phyloP scores from a whole-genome alignment of 2,113 vertebrate species.

The Pseudolaguvia tuberculata region DNA sequence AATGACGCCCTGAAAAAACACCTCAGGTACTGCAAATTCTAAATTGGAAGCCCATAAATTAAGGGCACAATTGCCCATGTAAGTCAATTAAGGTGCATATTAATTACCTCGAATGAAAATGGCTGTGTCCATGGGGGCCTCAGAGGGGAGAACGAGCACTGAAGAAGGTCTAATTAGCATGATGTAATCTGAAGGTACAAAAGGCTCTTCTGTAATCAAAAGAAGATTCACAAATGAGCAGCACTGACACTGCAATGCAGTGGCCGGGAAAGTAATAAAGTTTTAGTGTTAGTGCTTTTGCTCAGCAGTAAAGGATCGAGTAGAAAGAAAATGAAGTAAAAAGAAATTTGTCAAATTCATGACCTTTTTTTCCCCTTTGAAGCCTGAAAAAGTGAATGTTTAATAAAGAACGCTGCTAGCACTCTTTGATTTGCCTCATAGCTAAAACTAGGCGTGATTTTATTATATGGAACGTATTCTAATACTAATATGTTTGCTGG shows the following conservation, averaged over 20 bases:
- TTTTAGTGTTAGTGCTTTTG: slow-evolving; percentile 34
- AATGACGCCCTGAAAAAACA: not conserved
- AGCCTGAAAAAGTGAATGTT: not conserved
- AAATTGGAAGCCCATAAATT: slow-evolving; percentile 37
- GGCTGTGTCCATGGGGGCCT: slow-evolving; percentile 26
- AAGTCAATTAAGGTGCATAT: slow-evolving; percentile 47
- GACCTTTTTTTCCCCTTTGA: not conserved
- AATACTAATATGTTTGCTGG: not conserved
- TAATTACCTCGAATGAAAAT: slow-evolving; percentile 38
- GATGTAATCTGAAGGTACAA: slow-evolving; percentile 36
- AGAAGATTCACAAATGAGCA: slow-evolving; percentile 24
- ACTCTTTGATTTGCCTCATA: not conserved
- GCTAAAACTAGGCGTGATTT: not conserved
- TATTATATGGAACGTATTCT: not conserved
- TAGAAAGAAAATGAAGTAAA: not conserved
- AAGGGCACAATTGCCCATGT: slow-evolving; percentile 36
- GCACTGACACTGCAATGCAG: slow-evolving; percentile 8
- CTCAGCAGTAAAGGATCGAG: slow-evolving; percentile 8
- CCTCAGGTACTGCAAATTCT: slow-evolving; percentile 25
- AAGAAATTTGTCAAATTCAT: not conserved
- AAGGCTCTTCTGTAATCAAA: slow-evolving; percentile 31
- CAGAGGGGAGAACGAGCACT: slow-evolving; percentile 27
- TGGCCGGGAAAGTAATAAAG: slow-evolving; percentile 36
- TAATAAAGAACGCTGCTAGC: not conserved
- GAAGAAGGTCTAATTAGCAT: slow-evolving; percentile 41